Evolutionary conservation across 1,140 invertebrate genomes (phyloP).

Genomic region (Nymphalis io): DNA sequence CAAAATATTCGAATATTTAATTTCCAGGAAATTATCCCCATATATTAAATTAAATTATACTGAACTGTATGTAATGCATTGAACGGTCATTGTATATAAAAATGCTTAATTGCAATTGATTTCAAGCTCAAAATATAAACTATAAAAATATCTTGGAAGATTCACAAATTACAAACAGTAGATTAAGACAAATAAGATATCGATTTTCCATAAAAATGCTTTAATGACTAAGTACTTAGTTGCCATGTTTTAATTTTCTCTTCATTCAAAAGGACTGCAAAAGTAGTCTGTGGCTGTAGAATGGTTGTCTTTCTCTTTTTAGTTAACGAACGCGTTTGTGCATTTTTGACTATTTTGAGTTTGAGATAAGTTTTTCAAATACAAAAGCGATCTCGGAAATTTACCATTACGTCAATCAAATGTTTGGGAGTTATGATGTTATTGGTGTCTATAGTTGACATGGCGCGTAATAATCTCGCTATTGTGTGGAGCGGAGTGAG

Average conservation of each 20-base stretch:
- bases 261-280: slow-evolving; percentile 9
- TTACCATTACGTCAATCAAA: slow-evolving; percentile 30
- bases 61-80: too few species aligned
- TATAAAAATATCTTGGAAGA: too few species aligned
- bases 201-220: neutral
- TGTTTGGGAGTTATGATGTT: slow-evolving; percentile 42
- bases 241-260: slow-evolving; percentile 9
- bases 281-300: slow-evolving; percentile 41
- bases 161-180: neutral
- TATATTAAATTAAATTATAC: too few species aligned
- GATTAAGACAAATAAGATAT: neutral
- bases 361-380: slow-evolving; percentile 40
- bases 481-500: slow-evolving; percentile 49
- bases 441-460: slow-evolving; percentile 38
- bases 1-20: neutral
- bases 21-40: too few species aligned
- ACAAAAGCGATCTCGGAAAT: neutral
- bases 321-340: slow-evolving; percentile 63
- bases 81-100: too few species aligned
- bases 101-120: too few species aligned
- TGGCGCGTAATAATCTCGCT: slow-evolving; percentile 58
- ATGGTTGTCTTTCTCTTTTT: slow-evolving; percentile 73
- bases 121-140: too few species aligned
- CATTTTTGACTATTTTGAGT: slow-evolving; percentile 58
- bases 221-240: neutral